These are phyloP conservation scores for Drosophila varians DNA, from an alignment of 1,140 invertebrate genomes.

Conservation along the genomic window DNA sequence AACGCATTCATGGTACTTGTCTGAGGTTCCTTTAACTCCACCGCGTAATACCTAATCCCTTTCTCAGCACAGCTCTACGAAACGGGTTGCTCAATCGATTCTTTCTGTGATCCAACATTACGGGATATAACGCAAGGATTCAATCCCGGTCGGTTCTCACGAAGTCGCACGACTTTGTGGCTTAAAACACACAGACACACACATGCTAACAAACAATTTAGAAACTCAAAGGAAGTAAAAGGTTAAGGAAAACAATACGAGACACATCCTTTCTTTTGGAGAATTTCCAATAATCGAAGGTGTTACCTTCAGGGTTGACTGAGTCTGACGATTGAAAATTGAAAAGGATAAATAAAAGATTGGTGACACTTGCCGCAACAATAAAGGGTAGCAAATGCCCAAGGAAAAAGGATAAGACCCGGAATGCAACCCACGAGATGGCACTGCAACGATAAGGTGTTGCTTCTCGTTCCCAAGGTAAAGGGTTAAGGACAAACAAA, in stretches of 20 bases:
- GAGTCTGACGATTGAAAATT: conserved; percentile 42
- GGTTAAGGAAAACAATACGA: conserved; percentile 49
- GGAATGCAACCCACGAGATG: not conserved
- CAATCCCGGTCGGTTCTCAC: conserved; percentile 60
- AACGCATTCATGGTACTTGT: not conserved
- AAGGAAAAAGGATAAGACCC: not conserved
- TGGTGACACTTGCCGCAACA: conserved; percentile 53
- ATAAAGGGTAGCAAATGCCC: conserved; percentile 8
- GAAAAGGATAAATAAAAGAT: conserved; percentile 34
- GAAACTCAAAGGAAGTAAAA: conserved; percentile 56
- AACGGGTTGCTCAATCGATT: not conserved
- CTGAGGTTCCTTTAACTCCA: too few species aligned
- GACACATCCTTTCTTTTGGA: conserved; percentile 15
- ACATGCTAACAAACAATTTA: conserved; percentile 3
- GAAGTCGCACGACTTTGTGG: conserved; percentile 57
- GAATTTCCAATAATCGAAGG: conserved; percentile 21
- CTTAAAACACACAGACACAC: conserved; percentile 27
- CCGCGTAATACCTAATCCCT: not conserved
- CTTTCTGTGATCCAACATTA: conserved; percentile 5
- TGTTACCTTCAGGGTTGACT: conserved; percentile 61
- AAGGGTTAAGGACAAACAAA: not conserved
- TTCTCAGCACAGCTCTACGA: not conserved
- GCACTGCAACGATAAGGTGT: not conserved
- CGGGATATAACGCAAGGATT: conserved; percentile 53
- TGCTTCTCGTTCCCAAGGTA: not conserved